A percentile compares a stretch with the other conserved stretches of the same genome.
phyloP scores from a whole-genome alignment of 2,888 invertebrate genomes.

The Acrocyrtus sp. region DNA sequence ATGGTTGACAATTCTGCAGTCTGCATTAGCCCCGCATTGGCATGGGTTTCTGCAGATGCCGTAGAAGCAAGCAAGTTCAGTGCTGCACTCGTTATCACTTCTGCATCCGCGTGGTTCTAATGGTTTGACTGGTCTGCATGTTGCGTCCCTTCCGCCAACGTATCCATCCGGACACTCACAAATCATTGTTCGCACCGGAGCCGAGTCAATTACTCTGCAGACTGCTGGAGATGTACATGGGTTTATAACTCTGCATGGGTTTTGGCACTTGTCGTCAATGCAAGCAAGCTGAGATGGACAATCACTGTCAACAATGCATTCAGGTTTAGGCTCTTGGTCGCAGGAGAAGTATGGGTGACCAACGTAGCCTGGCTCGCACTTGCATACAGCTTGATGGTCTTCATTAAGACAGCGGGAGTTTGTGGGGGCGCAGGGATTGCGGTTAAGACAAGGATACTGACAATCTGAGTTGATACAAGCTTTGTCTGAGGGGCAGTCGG shows the following conservation, averaged over 20 bases:
- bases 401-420: conserved; percentile 65
- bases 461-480: conserved; percentile 65
- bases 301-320: conserved; percentile 80
- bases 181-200: conserved; percentile 81
- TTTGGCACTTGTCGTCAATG: conserved; percentile 81
- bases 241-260: conserved; percentile 81
- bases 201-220: conserved; percentile 84
- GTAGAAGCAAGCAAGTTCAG: conserved; percentile 85
- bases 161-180: conserved; percentile 89
- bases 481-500: conserved; percentile 65
- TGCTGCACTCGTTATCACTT: conserved; percentile 80
- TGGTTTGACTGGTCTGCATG: conserved; percentile 74
- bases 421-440: conserved; percentile 64
- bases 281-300: conserved; percentile 85
- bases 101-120: conserved; percentile 75
- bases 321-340: conserved; percentile 69
- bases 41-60: conserved; percentile 88
- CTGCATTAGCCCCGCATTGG: conserved; percentile 76
- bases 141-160: conserved; percentile 81
- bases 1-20: conserved; percentile 67
- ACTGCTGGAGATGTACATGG: conserved; percentile 84
- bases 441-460: conserved; percentile 65
- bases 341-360: conserved; percentile 63
- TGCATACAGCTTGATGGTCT: conserved; percentile 64
- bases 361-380: conserved; percentile 64